These are phyloP conservation scores for Leucoptera coffeella DNA, from an alignment of 2,888 invertebrate species.

Conservation along the genomic window DNA sequence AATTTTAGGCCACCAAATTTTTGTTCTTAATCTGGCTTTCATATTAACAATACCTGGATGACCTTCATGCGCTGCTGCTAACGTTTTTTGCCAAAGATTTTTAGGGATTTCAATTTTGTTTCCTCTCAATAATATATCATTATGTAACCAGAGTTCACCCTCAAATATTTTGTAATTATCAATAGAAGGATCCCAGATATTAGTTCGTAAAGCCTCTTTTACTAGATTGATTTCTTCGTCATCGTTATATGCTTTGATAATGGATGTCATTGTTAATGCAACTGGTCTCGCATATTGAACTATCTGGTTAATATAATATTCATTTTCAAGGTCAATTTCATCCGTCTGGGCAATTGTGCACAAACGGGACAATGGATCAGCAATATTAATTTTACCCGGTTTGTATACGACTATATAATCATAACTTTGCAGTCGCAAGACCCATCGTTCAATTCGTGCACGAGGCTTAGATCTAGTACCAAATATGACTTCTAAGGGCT, in stretches of 20 bases:
- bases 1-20: conserved; percentile 10
- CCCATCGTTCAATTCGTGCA: conserved; percentile 15
- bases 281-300: neutral
- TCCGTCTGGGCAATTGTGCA: neutral
- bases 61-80: conserved; percentile 9
- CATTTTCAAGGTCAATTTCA: neutral
- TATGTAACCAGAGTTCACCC: conserved; percentile 5
- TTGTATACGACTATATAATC: conserved; percentile 11
- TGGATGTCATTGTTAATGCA: neutral
- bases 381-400: conserved; percentile 8
- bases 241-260: neutral
- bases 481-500: conserved; percentile 17
- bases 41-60: conserved; percentile 8
- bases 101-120: conserved; percentile 8
- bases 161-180: conserved; percentile 4
- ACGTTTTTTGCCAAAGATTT: conserved; percentile 6
- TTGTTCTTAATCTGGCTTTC: conserved; percentile 8
- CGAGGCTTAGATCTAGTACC: conserved; percentile 12
- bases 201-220: too few species aligned
- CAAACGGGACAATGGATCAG: neutral
- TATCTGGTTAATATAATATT: conserved; percentile 5
- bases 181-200: conserved; percentile 1
- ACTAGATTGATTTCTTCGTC: neutral
- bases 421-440: conserved; percentile 12
- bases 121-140: conserved; percentile 6